phyloP scores from a whole-genome alignment of 2,113 vertebrate species.

The Daphoenositta chrysoptera region DNA sequence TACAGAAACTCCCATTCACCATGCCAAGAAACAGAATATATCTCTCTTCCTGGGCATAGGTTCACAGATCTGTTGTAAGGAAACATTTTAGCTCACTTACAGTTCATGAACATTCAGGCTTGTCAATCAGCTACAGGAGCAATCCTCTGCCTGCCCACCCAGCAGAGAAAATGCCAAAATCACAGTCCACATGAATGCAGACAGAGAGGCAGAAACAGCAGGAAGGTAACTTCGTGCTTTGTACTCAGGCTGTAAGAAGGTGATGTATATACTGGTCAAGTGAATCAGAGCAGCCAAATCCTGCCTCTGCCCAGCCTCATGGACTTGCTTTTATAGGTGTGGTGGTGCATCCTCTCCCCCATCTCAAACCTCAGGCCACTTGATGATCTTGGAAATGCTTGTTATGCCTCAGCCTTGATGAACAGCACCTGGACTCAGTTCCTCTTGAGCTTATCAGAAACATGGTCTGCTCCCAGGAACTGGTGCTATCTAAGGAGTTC shows the following conservation, averaged over 20 bases:
- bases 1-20: not conserved
- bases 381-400: not conserved
- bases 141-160: not conserved
- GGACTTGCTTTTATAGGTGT: not conserved
- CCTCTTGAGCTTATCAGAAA: not conserved
- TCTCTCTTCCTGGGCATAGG: not conserved
- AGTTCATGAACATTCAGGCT: not conserved
- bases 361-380: not conserved
- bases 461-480: not conserved
- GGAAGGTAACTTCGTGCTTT: not conserved
- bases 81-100: not conserved
- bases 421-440: not conserved
- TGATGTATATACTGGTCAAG: not conserved
- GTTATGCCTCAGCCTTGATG: not conserved
- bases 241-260: not conserved
- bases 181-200: not conserved
- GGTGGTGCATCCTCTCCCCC: not conserved
- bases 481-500: not conserved
- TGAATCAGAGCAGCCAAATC: not conserved
- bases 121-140: not conserved
- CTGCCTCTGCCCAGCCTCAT: not conserved
- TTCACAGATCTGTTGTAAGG: not conserved
- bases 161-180: not conserved
- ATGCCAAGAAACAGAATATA: not conserved
- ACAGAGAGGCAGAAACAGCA: not conserved